phyloP scores from a whole-genome alignment of 2,113 vertebrate species.

The Saccopteryx leptura region DNA sequence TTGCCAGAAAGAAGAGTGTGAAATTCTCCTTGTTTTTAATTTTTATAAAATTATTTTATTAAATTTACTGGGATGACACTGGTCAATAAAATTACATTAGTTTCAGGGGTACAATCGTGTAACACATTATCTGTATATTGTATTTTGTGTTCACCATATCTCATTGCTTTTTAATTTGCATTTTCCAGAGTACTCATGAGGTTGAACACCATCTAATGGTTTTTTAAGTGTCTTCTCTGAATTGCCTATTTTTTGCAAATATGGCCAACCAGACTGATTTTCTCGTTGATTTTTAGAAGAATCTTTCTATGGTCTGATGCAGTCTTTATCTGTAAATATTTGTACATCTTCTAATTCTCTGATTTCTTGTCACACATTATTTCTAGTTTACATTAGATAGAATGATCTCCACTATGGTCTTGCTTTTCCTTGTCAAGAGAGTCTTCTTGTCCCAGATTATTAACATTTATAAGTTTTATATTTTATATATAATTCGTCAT shows the following conservation, averaged over 20 bases:
- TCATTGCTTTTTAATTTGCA: neutral
- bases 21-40: neutral
- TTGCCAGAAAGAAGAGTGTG: neutral
- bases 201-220: neutral
- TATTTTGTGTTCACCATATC: neutral
- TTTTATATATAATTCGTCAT: neutral
- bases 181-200: neutral
- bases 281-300: neutral
- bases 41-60: neutral
- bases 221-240: neutral
- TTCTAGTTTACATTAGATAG: neutral
- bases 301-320: neutral
- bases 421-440: slow-evolving; percentile 1
- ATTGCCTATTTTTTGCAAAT: neutral
- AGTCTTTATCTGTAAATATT: neutral
- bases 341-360: neutral
- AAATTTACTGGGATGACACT: neutral
- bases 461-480: slow-evolving; percentile 2
- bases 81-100: neutral
- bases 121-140: neutral
- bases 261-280: neutral
- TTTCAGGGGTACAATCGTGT: neutral
- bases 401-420: neutral
- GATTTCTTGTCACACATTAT: neutral
- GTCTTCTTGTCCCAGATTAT: neutral